A percentile compares a stretch with the other conserved stretches of the same genome.
These are phyloP conservation scores for Gasterosteus aculeatus DNA, from an alignment of 2,113 vertebrate genomes.

Conservation along the genomic window DNA sequence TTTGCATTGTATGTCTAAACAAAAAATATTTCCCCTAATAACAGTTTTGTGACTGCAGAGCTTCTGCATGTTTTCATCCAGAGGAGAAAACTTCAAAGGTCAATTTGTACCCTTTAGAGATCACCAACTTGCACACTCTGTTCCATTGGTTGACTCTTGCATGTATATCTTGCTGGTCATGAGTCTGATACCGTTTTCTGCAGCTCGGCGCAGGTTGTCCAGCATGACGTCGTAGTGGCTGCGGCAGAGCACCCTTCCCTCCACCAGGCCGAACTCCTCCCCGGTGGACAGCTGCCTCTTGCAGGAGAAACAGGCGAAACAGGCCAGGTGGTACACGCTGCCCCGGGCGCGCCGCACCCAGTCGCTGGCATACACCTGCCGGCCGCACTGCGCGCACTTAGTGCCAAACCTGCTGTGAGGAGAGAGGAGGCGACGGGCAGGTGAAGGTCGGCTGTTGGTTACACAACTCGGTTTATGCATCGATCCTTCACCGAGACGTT, in stretches of 20 bases:
- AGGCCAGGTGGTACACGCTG: constrained; percentile 94
- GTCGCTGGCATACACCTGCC: constrained; percentile 94
- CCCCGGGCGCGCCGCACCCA: constrained; percentile 93
- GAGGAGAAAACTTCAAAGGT: not conserved
- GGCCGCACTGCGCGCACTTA: constrained; percentile 91
- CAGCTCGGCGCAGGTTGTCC: constrained; percentile 91
- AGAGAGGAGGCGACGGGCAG: constrained; percentile 21
- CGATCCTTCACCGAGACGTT: not conserved
- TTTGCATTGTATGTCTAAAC: not conserved
- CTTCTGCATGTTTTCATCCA: not conserved
- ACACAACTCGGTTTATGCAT: not conserved
- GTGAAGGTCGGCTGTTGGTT: constrained; percentile 27
- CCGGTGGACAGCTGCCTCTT: constrained; percentile 95
- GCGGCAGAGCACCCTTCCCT: constrained; percentile 94
- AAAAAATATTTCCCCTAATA: not conserved
- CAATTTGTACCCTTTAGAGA: not conserved
- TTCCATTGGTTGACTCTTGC: not conserved
- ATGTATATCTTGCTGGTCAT: not conserved
- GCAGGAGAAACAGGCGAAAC: constrained; percentile 95
- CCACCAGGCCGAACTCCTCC: constrained; percentile 94
- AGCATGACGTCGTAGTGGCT: constrained; percentile 97
- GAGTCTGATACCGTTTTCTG: constrained; percentile 85
- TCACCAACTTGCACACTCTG: constrained; percentile 1
- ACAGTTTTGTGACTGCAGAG: not conserved
- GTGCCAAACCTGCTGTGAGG: constrained; percentile 91